Base-by-base conservation (phyloP, 2,888 invertebrate genomes). In the Amphipyra berbera region DNA sequence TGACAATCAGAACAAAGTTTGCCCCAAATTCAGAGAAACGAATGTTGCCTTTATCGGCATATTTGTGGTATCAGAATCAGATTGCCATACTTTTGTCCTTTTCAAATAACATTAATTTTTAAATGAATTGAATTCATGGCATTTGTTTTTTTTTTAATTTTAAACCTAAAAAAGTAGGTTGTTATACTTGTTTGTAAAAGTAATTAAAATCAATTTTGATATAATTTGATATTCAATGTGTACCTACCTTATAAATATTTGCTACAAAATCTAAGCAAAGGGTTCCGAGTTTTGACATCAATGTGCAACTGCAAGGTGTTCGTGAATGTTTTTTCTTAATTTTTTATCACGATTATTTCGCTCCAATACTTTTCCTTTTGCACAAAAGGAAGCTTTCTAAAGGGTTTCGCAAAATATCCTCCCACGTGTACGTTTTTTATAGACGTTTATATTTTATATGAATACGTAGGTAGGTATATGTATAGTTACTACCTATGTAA, bases 321-420 rank as follows among this genome's bases (percentile, higher is more conserved):
- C 79, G 61, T 61, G 62, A 35, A 52, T 64, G 49, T 70, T 73
- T 74, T 81, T 76, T 87, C 84, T 84, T 84, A 4, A 50, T 79
- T 90, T 92, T 92, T 91, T 91, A 82, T 78, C 40, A 58, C 67
- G 82, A 88, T 91, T 88, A 88, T 90, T 90, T 87, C 87, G 88
- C 90, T 84, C 81, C 86, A 84, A 87, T 89, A 90, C 90, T 92
- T 91, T 92, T 90, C 88, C 88, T 91, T 90, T 90, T 86, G 84
- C 83, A 86, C 85, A 89, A 89, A 88, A 83, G 85, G 86, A 88
- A 87, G 81, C 82, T 85, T 88, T 88, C 88, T 84, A 82, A 88
- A 89, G 82, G 92, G 92, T 84, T 93, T 92, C 89, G 90, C 90
- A 89, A 90, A n/a, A 92, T 89, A 91, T 93, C 92, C 92, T 90